Evolutionary conservation across 2,113 vertebrate genomes (phyloP).

Genomic region (Oreotragus oreotragus): DNA sequence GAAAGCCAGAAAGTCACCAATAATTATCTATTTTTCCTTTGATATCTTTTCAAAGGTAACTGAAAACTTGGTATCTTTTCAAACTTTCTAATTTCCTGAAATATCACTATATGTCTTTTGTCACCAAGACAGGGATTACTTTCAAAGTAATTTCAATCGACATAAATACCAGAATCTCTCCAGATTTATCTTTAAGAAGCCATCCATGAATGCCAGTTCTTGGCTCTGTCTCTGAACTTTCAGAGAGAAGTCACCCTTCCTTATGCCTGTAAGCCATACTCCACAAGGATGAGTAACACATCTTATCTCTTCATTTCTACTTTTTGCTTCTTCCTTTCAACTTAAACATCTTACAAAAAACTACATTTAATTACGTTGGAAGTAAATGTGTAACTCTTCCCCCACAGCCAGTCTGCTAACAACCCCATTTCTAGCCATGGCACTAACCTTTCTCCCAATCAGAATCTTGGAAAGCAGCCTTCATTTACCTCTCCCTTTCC

Average conservation of each 20-base stretch:
- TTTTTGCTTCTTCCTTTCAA: not conserved
- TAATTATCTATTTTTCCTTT: not conserved
- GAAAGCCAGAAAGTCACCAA: not conserved
- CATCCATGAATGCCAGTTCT: not conserved
- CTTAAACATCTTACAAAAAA: not conserved
- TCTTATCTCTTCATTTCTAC: not conserved
- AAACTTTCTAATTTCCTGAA: slow-evolving; percentile 13
- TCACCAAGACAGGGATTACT: not conserved
- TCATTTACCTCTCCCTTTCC: not conserved
- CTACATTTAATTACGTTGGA: not conserved
- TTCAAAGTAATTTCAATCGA: not conserved
- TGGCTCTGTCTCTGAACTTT: not conserved
- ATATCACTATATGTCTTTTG: not conserved
- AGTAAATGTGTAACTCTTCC: not conserved
- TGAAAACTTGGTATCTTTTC: not conserved
- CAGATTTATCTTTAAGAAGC: not conserved
- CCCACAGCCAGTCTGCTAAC: not conserved
- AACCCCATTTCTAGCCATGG: not conserved
- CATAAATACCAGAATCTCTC: not conserved
- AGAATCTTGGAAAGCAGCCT: not conserved
- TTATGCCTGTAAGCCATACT: not conserved
- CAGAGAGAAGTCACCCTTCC: not conserved
- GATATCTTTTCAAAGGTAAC: not conserved
- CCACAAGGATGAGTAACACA: not conserved
- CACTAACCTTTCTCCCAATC: not conserved